Percentiles rank a stretch among this genome's conserved stretches.
Evolutionary conservation across 1,140 invertebrate species (phyloP).

Genomic region (Myzus persicae): DNA sequence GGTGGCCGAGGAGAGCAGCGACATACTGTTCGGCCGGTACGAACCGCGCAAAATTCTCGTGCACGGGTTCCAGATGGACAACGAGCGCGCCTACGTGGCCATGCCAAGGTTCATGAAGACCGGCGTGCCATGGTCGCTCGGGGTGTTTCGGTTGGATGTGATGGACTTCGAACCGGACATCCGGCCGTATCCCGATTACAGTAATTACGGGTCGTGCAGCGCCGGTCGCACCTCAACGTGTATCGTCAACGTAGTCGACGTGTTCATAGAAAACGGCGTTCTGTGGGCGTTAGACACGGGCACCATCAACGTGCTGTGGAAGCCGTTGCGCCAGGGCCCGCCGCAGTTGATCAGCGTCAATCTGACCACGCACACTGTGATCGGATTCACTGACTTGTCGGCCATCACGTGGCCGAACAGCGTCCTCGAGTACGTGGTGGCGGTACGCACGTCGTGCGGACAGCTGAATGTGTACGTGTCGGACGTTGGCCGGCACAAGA

Average conservation of each 20-base stretch:
- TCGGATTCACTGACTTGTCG: neutral
- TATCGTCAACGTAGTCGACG: neutral
- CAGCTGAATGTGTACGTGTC: neutral
- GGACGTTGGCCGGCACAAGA: neutral
- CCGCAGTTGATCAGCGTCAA: neutral
- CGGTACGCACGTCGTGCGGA: neutral
- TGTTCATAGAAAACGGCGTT: neutral
- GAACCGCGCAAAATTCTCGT: neutral
- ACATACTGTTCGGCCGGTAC: neutral
- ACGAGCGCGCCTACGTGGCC: neutral
- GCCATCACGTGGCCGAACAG: neutral
- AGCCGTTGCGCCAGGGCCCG: neutral
- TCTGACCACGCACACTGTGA: neutral
- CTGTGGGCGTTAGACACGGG: slow-evolving; percentile 12
- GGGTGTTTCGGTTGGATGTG: neutral
- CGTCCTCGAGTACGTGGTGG: neutral
- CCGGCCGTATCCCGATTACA: neutral
- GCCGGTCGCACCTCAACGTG: neutral
- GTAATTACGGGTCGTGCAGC: neutral
- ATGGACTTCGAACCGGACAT: slow-evolving; percentile 25
- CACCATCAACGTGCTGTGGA: neutral
- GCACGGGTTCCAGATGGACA: neutral
- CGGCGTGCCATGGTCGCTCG: neutral
- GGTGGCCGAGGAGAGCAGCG: neutral
- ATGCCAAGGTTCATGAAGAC: neutral